phyloP scores from a whole-genome alignment of 1,140 invertebrate species.

The Nixonia krombeini region DNA sequence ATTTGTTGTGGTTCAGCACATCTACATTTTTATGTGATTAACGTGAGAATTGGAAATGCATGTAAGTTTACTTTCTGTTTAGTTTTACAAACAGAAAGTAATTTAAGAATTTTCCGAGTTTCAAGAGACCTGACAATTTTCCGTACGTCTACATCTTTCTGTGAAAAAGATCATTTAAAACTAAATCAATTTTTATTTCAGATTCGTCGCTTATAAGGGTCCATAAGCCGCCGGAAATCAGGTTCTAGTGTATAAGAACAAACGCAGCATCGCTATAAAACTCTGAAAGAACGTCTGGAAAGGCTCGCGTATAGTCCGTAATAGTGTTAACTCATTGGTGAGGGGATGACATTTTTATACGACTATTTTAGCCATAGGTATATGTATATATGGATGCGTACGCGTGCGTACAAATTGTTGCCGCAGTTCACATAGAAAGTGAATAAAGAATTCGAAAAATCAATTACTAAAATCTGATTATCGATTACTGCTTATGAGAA shows the following conservation, averaged over 20 bases:
- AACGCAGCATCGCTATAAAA: conserved; percentile 33
- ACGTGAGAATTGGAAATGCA: conserved; percentile 31
- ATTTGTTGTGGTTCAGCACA: conserved; percentile 8
- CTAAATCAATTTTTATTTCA: conserved; percentile 42
- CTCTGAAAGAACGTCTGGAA: conserved; percentile 51
- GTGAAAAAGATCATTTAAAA: too few species aligned
- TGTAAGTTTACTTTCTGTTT: conserved; percentile 14
- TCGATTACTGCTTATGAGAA: not conserved
- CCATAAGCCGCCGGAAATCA: conserved; percentile 63
- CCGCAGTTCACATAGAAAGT: not conserved
- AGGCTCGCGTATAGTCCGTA: conserved; percentile 56
- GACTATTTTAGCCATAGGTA: conserved; percentile 52
- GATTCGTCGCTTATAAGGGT: conserved; percentile 60
- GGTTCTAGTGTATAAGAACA: conserved; percentile 58
- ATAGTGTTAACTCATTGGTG: conserved; percentile 64
- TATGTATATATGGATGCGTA: conserved; percentile 39
- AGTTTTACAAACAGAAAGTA: not conserved
- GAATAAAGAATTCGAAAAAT: not conserved
- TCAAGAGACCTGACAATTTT: too few species aligned
- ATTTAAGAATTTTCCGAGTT: too few species aligned
- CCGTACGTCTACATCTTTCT: too few species aligned
- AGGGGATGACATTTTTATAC: conserved; percentile 65
- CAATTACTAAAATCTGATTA: not conserved
- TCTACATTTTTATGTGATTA: conserved; percentile 11
- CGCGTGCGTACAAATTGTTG: conserved; percentile 49